Conservation (phyloP, 2,888 invertebrate species). For the Torymus tubicola region DNA sequence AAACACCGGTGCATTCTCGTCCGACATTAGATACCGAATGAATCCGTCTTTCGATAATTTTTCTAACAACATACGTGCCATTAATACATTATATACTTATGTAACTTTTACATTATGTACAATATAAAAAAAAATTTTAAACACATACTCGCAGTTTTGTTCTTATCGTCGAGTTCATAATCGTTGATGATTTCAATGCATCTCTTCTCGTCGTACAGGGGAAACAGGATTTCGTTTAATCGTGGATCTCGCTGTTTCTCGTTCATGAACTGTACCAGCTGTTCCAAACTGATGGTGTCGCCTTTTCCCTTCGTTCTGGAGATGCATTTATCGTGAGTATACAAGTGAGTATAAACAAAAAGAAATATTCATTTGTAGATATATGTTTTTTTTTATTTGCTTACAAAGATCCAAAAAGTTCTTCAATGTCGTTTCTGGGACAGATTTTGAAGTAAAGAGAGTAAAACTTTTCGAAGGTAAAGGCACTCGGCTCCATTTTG, state of each 20-base stretch:
- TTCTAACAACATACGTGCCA: constrained; percentile 64
- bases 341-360: no score
- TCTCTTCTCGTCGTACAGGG: constrained; percentile 81
- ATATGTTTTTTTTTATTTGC: constrained; percentile 62
- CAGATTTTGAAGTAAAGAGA: constrained; percentile 83
- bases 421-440: constrained; percentile 84
- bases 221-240: constrained; percentile 84
- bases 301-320: constrained; percentile 77
- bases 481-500: constrained; percentile 81
- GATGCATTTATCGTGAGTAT: background rate
- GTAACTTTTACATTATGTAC: no score
- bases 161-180: constrained; percentile 79
- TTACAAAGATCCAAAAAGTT: constrained; percentile 83
- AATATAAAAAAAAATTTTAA: background rate
- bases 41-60: constrained; percentile 81
- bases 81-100: background rate
- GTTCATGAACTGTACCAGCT: constrained; percentile 80
- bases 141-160: constrained; percentile 70
- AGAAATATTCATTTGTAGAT: no score
- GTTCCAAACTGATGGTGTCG: constrained; percentile 77
- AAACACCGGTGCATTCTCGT: constrained; percentile 85
- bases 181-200: constrained; percentile 80
- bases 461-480: constrained; percentile 85
- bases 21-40: constrained; percentile 83
- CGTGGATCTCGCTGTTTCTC: constrained; percentile 83